Percentiles rank a stretch among this genome's conserved stretches.
These are phyloP conservation scores for Plebejus argus DNA, from an alignment of 2,888 invertebrate species.

Conservation along the genomic window DNA sequence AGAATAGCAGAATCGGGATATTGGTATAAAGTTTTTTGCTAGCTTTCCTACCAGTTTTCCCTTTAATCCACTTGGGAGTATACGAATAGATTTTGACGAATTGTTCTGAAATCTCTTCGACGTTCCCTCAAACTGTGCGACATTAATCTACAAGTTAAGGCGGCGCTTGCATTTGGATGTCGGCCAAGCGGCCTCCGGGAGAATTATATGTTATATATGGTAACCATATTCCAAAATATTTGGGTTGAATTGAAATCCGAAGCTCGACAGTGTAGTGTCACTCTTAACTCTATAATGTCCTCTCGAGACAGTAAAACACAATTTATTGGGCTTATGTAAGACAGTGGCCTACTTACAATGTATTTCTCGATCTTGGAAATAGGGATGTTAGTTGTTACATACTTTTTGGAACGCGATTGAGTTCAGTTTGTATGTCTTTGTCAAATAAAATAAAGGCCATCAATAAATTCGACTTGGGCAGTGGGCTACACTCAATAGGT, in stretches of 20 bases:
- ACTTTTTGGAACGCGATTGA: too few species aligned
- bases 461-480: too few species aligned
- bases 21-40: neutral
- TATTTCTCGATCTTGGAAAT: neutral
- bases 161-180: conserved; percentile 40
- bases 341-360: neutral
- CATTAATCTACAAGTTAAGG: conserved; percentile 33
- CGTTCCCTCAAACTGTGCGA: conserved; percentile 1
- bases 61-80: neutral
- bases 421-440: too few species aligned
- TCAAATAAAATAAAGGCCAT: too few species aligned
- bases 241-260: conserved; percentile 18
- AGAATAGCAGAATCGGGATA: neutral
- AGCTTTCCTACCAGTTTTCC: neutral
- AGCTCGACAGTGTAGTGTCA: conserved; percentile 17
- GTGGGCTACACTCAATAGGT: neutral
- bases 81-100: neutral
- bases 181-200: conserved; percentile 41
- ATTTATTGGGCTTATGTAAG: conserved; percentile 9
- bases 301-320: neutral
- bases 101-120: neutral
- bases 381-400: too few species aligned
- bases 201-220: conserved; percentile 39
- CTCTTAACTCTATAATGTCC: conserved; percentile 30
- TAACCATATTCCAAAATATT: conserved; percentile 32